Conservation (phyloP, 2,113 vertebrate genomes). For the Gulo gulo region DNA sequence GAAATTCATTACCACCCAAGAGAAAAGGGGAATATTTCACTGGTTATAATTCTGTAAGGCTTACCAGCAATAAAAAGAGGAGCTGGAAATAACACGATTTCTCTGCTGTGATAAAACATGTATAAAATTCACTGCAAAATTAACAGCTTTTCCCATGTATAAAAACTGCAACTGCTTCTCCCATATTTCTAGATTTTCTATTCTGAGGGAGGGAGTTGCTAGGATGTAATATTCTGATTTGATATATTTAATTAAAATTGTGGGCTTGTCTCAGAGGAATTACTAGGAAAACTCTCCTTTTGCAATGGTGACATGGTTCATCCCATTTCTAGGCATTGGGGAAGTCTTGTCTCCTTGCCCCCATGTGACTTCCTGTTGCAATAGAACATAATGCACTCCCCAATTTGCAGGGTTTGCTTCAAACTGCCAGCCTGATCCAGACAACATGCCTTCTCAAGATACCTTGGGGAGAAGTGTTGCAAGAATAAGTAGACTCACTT, state of each 20-base stretch:
- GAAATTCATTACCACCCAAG: conserved; percentile 14
- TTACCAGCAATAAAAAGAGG: conserved; percentile 35
- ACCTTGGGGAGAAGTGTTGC: not conserved
- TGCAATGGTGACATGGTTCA: not conserved
- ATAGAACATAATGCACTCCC: not conserved
- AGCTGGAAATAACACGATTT: conserved; percentile 42
- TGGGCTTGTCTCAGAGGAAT: not conserved
- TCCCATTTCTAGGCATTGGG: not conserved
- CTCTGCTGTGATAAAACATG: conserved; percentile 47
- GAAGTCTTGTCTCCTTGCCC: not conserved
- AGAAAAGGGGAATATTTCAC: conserved; percentile 50
- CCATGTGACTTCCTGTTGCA: not conserved
- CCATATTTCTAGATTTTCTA: conserved; percentile 69
- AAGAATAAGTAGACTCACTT: not conserved
- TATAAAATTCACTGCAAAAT: conserved; percentile 61
- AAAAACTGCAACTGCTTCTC: conserved; percentile 60
- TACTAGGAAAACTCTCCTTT: not conserved
- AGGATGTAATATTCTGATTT: conserved; percentile 6
- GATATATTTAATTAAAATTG: conserved; percentile 43
- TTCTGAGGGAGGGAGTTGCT: not conserved
- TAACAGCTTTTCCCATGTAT: conserved; percentile 42
- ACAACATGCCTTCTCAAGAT: not conserved
- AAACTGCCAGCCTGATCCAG: not conserved
- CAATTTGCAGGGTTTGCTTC: not conserved
- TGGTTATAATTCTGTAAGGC: not conserved